Base-by-base conservation (phyloP, 2,113 vertebrate genomes). In the Hylia prasina region DNA sequence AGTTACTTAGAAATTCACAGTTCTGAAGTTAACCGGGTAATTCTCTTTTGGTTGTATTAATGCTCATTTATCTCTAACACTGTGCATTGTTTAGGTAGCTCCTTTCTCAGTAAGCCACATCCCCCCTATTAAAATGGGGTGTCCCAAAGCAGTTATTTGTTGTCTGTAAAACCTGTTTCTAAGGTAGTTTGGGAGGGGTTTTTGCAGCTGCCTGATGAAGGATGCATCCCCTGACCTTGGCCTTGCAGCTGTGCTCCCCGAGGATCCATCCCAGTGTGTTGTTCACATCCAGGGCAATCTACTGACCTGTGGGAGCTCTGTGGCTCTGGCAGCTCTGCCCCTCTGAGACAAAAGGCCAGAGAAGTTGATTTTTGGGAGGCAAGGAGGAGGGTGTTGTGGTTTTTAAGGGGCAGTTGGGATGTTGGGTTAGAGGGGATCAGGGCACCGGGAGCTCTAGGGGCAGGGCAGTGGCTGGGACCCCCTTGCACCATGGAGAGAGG, bases 201-300 rank as follows among this genome's bases (percentile, higher is more conserved):
- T 61, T 65, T n/a, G 60, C 4, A 2, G 5, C 6, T 16, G 7
- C 20, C 3, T 66, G 53, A 2, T 2, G 20, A 58, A 37, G 37
- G 50, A 24, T n/a, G 65, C 47, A 63, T 33, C 27, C 40, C 21
- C 23, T 37, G 66, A 4, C 23, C 19, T 12, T 23, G 54, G 5
- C 50, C 45, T 35, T 44, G 1, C 7, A 27, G 45, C 56, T 51
- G 20, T 10, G 13, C 42, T 44, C 56, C n/a, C 54, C 1, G 0
- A 10, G 56, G 15, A 31, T 28, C 9, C 9, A 12, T 64, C 42
- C 44, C 2, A 0, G 6, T 2, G 19, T 18, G 9, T 2, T 54
- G 9, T 2, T 68, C 13, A 0, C 6, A 1, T 10, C 56, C 42
- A 14, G 11, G 2, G 39, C 48, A 6, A 0, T 30, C 1, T 6